Evolutionary conservation across 2,888 invertebrate species (phyloP), one percentile per base, ranked within the genome.

Genomic region (Flabesymbios commensalis): DNA sequence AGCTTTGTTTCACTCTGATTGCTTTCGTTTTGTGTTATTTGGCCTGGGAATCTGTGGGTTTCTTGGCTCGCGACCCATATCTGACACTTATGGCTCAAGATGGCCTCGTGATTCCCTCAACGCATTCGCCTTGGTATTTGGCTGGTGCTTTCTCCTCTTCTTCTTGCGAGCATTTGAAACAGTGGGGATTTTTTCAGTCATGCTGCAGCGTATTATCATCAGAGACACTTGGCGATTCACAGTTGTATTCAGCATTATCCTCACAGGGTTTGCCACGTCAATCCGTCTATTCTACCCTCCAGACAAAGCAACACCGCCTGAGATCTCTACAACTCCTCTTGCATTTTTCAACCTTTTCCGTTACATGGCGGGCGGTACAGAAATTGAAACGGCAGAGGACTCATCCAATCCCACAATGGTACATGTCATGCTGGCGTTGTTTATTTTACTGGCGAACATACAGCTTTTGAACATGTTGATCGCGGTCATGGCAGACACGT

Each of bases 151-250:
- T 22, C 41, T 55, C 5, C 26, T 55, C 3, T 55, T 22, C 29
- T 55, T 55, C 55, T 43, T 29, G 3, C 17, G 55, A 43, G 55
- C 55, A 5, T 41, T 55, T 4, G 43, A 55, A 43, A 55, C 24
- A 41, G 43, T 55, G 10, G 43, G 55, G 7, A 43, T 55, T 7
- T 55, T 55, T 22, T 26, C 55, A 3, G 43, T 24, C 26, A 55
- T 55, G 42, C 5, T 55, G 26, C 42, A 43, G 41, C 17, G 28
- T 5, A 43, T 55, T 5, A 7, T 55, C 43, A 10, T 43, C 5
- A n/a, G 29, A 4, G 28, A 43, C 26, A n/a, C 43, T 4, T 7
- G 5, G 7, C 29, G 43, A 26, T 55, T 55, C 43, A 5, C 29
- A 28, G 28, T 55, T 3, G 26, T 55, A 4, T 43, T 55, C 28